phyloP scores from a whole-genome alignment of 2,113 vertebrate species.

The Corythaeola cristata region DNA sequence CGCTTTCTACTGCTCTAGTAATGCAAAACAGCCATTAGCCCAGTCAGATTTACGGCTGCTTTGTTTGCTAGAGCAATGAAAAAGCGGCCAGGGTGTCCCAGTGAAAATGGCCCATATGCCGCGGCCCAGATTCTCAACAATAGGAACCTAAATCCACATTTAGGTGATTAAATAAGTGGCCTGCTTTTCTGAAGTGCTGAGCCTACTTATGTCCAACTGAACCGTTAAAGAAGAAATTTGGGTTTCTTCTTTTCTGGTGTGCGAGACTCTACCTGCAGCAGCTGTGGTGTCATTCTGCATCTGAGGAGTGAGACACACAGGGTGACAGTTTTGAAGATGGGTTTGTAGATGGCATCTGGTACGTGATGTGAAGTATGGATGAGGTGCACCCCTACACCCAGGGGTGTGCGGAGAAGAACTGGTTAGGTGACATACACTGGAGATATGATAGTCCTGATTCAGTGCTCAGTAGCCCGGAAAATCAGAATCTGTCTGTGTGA shows the following conservation, averaged over 20 bases:
- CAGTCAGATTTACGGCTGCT: conserved; percentile 14
- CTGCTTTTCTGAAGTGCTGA: conserved; percentile 9
- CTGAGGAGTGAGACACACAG: not conserved
- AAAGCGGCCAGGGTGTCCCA: not conserved
- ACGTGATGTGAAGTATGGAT: not conserved
- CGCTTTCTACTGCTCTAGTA: not conserved
- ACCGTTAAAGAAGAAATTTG: not conserved
- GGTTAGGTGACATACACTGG: accelerated
- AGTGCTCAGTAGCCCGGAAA: not conserved
- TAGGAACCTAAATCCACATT: conserved; percentile 6
- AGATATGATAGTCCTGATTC: not conserved
- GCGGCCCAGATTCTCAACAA: conserved; percentile 27
- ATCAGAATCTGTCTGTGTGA: not conserved
- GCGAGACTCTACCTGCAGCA: not conserved
- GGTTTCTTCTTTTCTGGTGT: not conserved
- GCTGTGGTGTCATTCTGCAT: not conserved
- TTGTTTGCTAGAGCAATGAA: conserved; percentile 24
- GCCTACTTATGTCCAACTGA: not conserved
- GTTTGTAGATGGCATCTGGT: not conserved
- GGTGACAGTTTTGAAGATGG: not conserved
- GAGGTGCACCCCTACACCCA: not conserved
- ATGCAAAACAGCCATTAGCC: not conserved
- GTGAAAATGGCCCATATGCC: conserved; percentile 11
- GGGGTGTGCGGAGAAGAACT: not conserved
- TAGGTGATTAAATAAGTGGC: conserved; percentile 22